Evolutionary conservation across 2,113 vertebrate genomes (phyloP), one percentile per base, ranked within the genome.

Genomic region (Rhagologus leucostigma): DNA sequence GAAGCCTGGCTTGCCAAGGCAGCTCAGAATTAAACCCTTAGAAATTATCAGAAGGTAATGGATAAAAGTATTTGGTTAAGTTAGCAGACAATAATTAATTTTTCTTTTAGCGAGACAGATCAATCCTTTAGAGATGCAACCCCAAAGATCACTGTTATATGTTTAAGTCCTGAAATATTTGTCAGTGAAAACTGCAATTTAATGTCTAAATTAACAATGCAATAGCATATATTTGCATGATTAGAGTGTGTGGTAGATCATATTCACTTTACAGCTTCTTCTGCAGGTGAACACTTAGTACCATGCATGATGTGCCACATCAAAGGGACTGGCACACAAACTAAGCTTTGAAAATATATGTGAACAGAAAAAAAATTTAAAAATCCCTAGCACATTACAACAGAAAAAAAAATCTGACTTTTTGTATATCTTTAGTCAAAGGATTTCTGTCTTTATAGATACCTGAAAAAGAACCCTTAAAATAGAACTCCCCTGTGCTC

Each of bases 401-500:
- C 2, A 44, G 21, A 8, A 50, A 57, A 64, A 63, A 80, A 86
- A 60, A 3, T 26, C 24, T 67, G 33, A 62, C 46, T 70, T 87
- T 65, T 56, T 4, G 2, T 78, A 19, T 77, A 49, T 62, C 80
- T 93, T 94, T 44, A 87, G 87, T 81, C 37, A 76, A 93, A 82
- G 70, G 14, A 42, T 57, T 94, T 94, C 84, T 87, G 27, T 52
- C 70, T 84, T 81, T 76, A 83, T 30, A 86, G 73, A 52, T 46
- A 75, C 7, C 69, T 80, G 79, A 90, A 92, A 89, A 90, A 55
- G 76, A 86, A 41, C 11, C 17, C 84, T 95, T 89, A 93, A 94
- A 95, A 92, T 89, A 96, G 86, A 96, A 89, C 64, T 96, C 76
- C 63, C 87, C 59, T 84, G 83, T 93, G 90, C 49, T 82, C 65